These are phyloP conservation scores for Augochlorella aurata DNA, from an alignment of 2,888 invertebrate genomes.

Conservation along the genomic window DNA sequence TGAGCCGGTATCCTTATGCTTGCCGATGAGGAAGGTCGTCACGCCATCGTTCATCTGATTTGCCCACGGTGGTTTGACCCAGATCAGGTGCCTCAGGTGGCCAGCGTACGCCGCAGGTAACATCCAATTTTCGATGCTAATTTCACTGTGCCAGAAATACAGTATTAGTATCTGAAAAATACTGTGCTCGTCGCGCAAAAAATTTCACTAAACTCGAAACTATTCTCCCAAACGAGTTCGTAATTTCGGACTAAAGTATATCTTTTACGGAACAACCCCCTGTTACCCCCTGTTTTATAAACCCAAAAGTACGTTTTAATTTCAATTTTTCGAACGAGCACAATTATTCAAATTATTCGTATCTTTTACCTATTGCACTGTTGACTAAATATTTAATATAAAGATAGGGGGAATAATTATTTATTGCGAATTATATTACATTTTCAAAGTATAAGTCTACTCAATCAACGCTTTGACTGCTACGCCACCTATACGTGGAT, in stretches of 20 bases:
- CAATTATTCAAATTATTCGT: background rate
- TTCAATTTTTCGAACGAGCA: background rate
- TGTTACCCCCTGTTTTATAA: background rate
- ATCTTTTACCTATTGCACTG: background rate
- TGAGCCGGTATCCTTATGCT: conserved; percentile 85
- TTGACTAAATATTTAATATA: background rate
- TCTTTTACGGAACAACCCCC: background rate
- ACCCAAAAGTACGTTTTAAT: background rate
- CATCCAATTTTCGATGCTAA: conserved; percentile 98
- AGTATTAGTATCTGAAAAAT: background rate
- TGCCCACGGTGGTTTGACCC: conserved; percentile 96
- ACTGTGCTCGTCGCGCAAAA: background rate
- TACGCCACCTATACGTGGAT: too few species aligned
- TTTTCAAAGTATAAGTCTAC: background rate
- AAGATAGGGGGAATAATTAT: background rate
- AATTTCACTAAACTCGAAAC: background rate
- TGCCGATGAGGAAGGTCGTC: conserved; percentile 89
- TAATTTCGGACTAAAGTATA: background rate
- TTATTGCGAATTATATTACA: background rate
- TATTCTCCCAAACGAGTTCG: background rate
- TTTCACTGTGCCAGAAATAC: conserved; percentile 73
- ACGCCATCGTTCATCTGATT: conserved; percentile 89
- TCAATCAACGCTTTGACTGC: background rate
- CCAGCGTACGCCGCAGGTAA: conserved; percentile 93
- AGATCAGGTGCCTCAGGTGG: conserved; percentile 89